Evolutionary conservation across 2,113 vertebrate genomes (phyloP).

Genomic region (Phoxinus phoxinus): DNA sequence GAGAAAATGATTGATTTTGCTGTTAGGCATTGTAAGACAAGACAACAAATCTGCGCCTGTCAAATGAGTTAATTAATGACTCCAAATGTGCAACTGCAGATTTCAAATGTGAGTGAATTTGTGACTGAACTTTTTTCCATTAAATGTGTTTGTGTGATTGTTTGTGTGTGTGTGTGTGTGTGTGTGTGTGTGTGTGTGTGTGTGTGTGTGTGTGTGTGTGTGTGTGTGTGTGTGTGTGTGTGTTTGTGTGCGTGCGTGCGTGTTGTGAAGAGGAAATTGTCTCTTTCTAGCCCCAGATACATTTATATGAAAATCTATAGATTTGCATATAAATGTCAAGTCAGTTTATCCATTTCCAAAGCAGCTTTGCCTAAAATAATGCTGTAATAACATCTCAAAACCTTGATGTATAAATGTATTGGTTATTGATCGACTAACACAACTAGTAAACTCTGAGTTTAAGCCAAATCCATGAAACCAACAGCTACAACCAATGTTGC

Average conservation of each 20-base stretch:
- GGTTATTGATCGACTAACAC: neutral
- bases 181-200: no score
- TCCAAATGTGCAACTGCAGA: conserved; percentile 47
- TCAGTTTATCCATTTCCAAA: neutral
- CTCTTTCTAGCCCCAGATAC: neutral
- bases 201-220: neutral
- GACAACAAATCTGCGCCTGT: conserved; percentile 58
- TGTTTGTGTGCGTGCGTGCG: neutral
- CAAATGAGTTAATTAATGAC: conserved; percentile 56
- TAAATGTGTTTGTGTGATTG: neutral
- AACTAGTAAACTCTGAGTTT: neutral
- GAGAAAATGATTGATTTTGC: conserved; percentile 61
- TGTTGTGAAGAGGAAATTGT: neutral
- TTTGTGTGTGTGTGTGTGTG: no score
- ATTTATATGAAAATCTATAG: neutral
- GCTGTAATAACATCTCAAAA: neutral
- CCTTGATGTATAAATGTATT: neutral
- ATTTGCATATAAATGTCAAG: neutral
- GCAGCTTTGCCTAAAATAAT: neutral
- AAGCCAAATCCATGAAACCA: neutral
- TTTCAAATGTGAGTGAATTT: conserved; percentile 32
- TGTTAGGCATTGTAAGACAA: conserved; percentile 61
- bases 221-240: neutral
- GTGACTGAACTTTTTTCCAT: neutral
- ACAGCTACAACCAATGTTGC: neutral